Conservation (phyloP, 2,113 vertebrate species). For the Candoia aspera region DNA sequence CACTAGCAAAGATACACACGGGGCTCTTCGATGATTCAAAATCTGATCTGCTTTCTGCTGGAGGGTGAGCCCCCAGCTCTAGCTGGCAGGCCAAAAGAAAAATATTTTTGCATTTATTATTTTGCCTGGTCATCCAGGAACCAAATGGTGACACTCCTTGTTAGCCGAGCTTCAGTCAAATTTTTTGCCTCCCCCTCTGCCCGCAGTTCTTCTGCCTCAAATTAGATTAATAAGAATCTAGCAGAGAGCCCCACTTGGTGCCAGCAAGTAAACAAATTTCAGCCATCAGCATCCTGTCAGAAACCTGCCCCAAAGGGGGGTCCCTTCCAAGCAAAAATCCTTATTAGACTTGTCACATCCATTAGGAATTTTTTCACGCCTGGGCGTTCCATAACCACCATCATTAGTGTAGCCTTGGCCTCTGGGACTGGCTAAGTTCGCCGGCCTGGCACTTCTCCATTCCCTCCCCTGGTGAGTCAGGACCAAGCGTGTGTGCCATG, state of each 20-base stretch:
- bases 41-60: not conserved
- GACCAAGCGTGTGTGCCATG: not conserved
- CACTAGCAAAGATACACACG: too few species aligned
- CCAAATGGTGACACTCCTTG: slow-evolving; percentile 64
- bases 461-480: slow-evolving; percentile 32
- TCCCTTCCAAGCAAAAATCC: slow-evolving; percentile 86
- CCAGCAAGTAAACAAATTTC: slow-evolving; percentile 81
- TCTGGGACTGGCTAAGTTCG: slow-evolving; percentile 67
- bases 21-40: too few species aligned
- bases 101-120: not conserved
- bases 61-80: not conserved
- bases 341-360: slow-evolving; percentile 98
- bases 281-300: slow-evolving; percentile 84
- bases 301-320: slow-evolving; percentile 79
- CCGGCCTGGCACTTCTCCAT: slow-evolving; percentile 53
- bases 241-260: slow-evolving; percentile 70
- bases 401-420: slow-evolving; percentile 78
- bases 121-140: not conserved
- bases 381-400: slow-evolving; percentile 85
- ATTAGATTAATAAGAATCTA: slow-evolving; percentile 81
- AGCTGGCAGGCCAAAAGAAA: not conserved
- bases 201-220: slow-evolving; percentile 71
- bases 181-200: slow-evolving; percentile 38
- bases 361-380: slow-evolving; percentile 97
- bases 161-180: slow-evolving; percentile 62